Base-by-base conservation (phyloP, 2,113 vertebrate species). In the Hyla sarda region DNA sequence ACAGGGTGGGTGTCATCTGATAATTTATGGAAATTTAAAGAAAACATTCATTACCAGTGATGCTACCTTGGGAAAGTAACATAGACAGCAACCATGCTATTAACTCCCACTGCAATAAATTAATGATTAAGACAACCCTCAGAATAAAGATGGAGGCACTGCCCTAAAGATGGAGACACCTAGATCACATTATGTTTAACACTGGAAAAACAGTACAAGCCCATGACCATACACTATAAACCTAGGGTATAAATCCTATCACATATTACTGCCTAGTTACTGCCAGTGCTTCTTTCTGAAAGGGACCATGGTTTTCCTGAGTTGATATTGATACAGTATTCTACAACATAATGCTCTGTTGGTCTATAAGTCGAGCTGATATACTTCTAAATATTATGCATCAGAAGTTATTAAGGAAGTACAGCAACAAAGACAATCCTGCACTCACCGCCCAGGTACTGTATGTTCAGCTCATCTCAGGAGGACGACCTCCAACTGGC, bases 31-130 rank as follows among this genome's bases (percentile, higher is more conserved):
- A 41, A 75, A 84, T 84, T 2, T 25, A 75, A 76, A 30, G 73
- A 58, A 84, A 84, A 84, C 47, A 84, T 58, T 76, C 60, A 62
- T 84, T 48, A 84, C 14, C 28, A 14, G 1, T 10, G 30, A 25
- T 41, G 72, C 11, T 72, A 54, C 65, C 82, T 72, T 72, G 82
- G 65, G 65, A 82, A 82, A 52, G 60, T 50, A 52, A 69, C 80
- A 82, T 69, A 47, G n/a, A 47, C 1, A 30, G 13, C 34, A 81
- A 9, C 13, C 78, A 19, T 65, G 34, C 58, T 25, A 47, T 28
- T 28, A 28, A 17, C 34, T 21, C 56, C 37, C 56, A 62, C 21
- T 19, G 23, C 4, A 65, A 81, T 47, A n/a, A 41, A 81, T 47
- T 81, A n/a, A 60, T 34, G 28, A 76, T 50, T 76, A 30, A 30